Evolutionary conservation across 1,140 invertebrate genomes (phyloP), one percentile per base, ranked within the genome.

Genomic region (Hormaphis cornu): DNA sequence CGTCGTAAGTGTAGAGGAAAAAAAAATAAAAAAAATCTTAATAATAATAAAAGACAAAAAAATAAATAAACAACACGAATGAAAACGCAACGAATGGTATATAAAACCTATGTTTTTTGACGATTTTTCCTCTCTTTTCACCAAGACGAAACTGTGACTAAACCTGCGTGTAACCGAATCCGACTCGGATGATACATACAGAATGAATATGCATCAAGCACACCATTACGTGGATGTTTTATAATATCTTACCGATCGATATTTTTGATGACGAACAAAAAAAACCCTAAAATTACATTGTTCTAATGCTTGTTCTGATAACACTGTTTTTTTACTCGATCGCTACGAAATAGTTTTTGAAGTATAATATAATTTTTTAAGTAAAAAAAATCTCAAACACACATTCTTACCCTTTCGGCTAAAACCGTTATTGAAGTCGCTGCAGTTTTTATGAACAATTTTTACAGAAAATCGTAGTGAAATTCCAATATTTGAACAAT

Each of bases 141-240:
- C 14, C 44, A 48, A 48, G 18, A 46, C 26, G 20, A 46, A 63
- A 48, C 61, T 66, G 44, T 66, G 42, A 66, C 61, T 66, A 66
- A 50, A 66, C 58, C n/a, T n/a, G n/a, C 42, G 61, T 48, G 44
- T 66, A 46, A 48, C 61, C 61, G 28, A 35, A 66, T 66, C 42
- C 26, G 42, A 66, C 18, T 66, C 42, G 61, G 44, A 66, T 50
- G 42, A n/a, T n/a, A n/a, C n/a, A n/a, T n/a, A n/a, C n/a, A 63
- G 24, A 63, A 46, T 20, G 20, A 63, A 40, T 8, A 40, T 42
- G 37, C 26, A 42, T 59, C 30, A 61, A 20, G 12, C 58, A 63
- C 35, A 63, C 4, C 58, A 46, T 46, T 63, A 46, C 58, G 24
- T 28, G 26, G 37, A 44, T 63, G n/a, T 46, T 63, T n/a, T 40